phyloP scores from a whole-genome alignment of 1,140 invertebrate genomes.

The Drosophila ficusphila region DNA sequence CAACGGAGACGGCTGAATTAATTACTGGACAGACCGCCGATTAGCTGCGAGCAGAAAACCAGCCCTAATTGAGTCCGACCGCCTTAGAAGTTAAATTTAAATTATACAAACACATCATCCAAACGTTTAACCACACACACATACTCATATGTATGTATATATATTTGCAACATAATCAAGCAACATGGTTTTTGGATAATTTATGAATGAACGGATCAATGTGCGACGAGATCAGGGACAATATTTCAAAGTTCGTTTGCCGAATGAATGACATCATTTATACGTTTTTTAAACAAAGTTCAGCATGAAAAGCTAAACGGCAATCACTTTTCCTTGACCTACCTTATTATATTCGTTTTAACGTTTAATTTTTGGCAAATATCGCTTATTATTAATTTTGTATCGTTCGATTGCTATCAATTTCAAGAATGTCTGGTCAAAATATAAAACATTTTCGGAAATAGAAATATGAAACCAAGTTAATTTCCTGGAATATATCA shows the following conservation, averaged over 20 bases:
- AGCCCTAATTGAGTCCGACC: conserved; percentile 35
- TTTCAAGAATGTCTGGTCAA: too few species aligned
- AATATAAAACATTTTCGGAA: too few species aligned
- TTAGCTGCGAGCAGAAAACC: conserved; percentile 21
- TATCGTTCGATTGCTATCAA: too few species aligned
- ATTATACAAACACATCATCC: conserved; percentile 23
- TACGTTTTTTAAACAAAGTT: conserved; percentile 6
- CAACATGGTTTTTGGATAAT: conserved; percentile 7
- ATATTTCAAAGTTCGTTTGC: conserved; percentile 18
- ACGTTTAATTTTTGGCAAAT: background rate
- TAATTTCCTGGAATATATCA: too few species aligned
- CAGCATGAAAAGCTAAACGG: background rate
- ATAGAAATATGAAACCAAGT: too few species aligned
- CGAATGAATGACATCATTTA: conserved; percentile 37
- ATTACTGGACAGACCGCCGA: conserved; percentile 32
- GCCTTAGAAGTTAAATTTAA: conserved; percentile 33
- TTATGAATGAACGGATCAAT: conserved; percentile 37
- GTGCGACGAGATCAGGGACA: conserved; percentile 34
- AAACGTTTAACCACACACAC: background rate
- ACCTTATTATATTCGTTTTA: background rate
- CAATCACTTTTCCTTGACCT: conserved; percentile 25
- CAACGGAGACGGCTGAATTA: conserved; percentile 40
- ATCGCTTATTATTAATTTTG: background rate
- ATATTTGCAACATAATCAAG: conserved; percentile 31
- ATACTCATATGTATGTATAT: too few species aligned